Conservation (phyloP, 2,113 vertebrate species). For the Circaetus cinerascens region DNA sequence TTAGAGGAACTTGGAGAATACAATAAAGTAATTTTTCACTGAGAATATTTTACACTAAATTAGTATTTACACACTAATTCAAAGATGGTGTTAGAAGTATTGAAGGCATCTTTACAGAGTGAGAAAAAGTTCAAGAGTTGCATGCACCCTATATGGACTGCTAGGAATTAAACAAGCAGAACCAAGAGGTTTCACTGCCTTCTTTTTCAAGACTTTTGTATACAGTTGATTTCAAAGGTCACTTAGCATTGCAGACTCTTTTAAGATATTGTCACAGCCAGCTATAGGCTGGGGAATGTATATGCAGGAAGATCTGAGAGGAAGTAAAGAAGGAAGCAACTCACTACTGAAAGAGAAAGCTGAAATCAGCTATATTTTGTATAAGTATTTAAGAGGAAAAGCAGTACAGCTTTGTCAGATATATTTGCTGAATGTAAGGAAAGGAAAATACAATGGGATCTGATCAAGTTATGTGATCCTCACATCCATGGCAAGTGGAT, state of each 20-base stretch:
- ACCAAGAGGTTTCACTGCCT: neutral
- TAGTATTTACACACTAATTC: neutral
- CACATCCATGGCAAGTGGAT: fast-evolving
- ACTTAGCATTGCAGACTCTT: neutral
- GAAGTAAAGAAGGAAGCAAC: neutral
- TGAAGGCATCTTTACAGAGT: neutral
- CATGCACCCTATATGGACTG: neutral
- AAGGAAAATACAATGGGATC: neutral
- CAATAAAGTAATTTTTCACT: neutral
- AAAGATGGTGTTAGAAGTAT: neutral
- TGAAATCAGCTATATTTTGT: neutral
- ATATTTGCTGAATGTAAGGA: neutral
- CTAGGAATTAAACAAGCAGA: neutral
- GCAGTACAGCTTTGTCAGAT: neutral
- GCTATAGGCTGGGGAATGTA: neutral
- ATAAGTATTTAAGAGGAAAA: neutral
- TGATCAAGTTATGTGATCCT: neutral
- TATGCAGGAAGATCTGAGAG: neutral
- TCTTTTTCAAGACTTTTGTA: neutral
- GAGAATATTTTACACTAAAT: neutral
- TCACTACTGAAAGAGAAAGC: neutral
- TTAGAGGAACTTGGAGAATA: neutral
- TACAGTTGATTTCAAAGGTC: neutral
- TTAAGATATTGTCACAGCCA: neutral
- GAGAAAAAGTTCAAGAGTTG: neutral